Evolutionary conservation across 2,888 invertebrate species (phyloP).

Genomic region (Andrena marginata): DNA sequence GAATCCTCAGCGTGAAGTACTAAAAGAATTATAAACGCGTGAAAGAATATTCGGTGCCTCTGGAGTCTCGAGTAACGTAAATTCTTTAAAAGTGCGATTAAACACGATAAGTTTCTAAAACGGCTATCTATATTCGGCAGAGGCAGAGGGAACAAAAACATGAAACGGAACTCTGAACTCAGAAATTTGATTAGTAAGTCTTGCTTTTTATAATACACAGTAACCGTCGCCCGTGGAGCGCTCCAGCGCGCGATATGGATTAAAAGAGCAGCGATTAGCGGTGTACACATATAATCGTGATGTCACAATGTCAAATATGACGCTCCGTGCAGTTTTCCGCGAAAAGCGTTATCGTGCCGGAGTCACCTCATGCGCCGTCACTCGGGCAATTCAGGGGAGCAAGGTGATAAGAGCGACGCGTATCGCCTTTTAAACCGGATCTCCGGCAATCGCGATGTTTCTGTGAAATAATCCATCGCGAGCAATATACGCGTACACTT

Average conservation of each 20-base stretch:
- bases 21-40: no score
- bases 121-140: no score
- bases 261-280: slow-evolving; percentile 1
- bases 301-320: not conserved
- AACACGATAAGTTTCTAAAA: no score
- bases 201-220: no score
- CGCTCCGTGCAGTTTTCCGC: slow-evolving; percentile 12
- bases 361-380: slow-evolving; percentile 6
- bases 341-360: slow-evolving; percentile 24
- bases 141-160: no score
- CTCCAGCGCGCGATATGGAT: not conserved
- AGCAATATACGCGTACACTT: not conserved
- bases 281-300: not conserved
- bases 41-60: no score
- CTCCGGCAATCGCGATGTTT: not conserved
- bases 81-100: no score
- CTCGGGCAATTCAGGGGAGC: slow-evolving; percentile 21
- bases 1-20: no score
- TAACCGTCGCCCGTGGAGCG: no score
- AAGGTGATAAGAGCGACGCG: slow-evolving; percentile 8
- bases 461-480: not conserved
- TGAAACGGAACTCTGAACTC: no score
- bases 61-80: no score
- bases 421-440: slow-evolving; percentile 21
- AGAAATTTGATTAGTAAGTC: no score